Percentiles rank a stretch among this genome's conserved stretches.
Conservation (phyloP, 2,888 invertebrate species). For the Troilus luridus region DNA sequence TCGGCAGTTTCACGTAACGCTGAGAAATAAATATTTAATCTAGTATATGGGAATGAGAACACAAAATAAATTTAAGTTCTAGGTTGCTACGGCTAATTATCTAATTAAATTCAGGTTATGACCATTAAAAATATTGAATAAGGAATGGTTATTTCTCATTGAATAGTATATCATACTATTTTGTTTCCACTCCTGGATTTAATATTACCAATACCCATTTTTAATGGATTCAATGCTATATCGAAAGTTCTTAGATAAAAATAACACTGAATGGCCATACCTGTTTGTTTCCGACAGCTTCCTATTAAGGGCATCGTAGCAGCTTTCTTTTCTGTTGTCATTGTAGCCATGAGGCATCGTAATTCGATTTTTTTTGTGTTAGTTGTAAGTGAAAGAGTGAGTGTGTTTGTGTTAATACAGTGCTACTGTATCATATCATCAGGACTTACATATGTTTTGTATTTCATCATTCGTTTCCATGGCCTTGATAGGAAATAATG, state of each 20-base stretch:
- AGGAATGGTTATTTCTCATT: too few relatives aligned
- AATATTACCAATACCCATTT: too few relatives aligned
- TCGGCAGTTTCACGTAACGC: too few relatives aligned
- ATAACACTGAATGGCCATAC: neutral
- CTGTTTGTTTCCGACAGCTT: neutral
- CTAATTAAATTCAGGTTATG: too few relatives aligned
- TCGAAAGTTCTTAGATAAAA: neutral
- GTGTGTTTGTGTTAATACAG: neutral
- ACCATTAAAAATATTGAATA: too few relatives aligned
- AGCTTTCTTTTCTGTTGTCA: neutral
- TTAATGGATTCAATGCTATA: too few relatives aligned
- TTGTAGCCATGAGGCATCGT: neutral
- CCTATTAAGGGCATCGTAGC: neutral
- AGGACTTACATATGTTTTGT: neutral
- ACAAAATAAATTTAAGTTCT: too few relatives aligned
- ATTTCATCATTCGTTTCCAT: neutral
- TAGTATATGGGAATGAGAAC: too few relatives aligned
- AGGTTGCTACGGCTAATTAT: too few relatives aligned
- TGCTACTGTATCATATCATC: neutral
- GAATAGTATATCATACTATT: too few relatives aligned
- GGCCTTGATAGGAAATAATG: neutral
- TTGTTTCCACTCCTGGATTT: too few relatives aligned
- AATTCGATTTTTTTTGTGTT: neutral
- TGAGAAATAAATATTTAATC: too few relatives aligned
- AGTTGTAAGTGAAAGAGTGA: neutral